phyloP scores from a whole-genome alignment of 2,797 vertebrate genomes.

The Chromis chromis region DNA sequence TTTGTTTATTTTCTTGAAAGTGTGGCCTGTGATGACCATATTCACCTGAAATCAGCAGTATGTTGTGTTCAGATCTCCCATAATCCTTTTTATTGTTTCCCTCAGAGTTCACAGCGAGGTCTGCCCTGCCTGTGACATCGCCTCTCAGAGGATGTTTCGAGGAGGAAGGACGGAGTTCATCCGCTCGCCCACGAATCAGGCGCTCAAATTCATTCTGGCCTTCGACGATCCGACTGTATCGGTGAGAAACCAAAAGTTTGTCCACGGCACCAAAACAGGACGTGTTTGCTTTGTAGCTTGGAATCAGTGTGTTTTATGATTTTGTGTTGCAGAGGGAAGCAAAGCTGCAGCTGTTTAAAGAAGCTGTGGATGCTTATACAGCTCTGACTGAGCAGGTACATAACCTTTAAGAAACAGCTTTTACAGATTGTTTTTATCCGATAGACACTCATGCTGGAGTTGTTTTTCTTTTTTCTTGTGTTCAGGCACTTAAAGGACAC shows the following conservation, averaged over 20 bases:
- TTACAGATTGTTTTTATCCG: background rate
- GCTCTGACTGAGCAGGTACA: slow-evolving; percentile 83
- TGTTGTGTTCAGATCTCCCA: background rate
- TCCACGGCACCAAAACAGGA: too few relatives aligned
- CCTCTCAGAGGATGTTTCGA: slow-evolving; percentile 85
- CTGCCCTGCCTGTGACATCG: slow-evolving; percentile 83
- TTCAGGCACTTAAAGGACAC: slow-evolving; percentile 82
- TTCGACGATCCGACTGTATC: slow-evolving; percentile 76
- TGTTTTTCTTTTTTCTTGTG: background rate
- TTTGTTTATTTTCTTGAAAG: too few relatives aligned
- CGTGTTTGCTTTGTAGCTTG: too few relatives aligned
- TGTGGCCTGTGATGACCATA: background rate
- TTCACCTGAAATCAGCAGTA: background rate
- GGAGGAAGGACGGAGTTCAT: slow-evolving; percentile 86
- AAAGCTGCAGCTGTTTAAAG: slow-evolving; percentile 82
- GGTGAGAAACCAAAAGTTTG: slow-evolving; percentile 68
- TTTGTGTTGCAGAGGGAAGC: slow-evolving; percentile 77
- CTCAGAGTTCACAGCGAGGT: slow-evolving; percentile 85
- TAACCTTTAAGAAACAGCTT: background rate
- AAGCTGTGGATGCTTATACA: slow-evolving; percentile 82
- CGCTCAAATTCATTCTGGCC: slow-evolving; percentile 81
- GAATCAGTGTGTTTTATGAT: background rate
- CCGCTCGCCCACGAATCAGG: slow-evolving; percentile 85
- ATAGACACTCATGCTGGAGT: background rate
- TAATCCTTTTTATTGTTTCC: background rate